A percentile compares a stretch with the other conserved stretches of the same genome.
phyloP scores from a whole-genome alignment of 2,888 invertebrate species.

The Calameuta idolon region DNA sequence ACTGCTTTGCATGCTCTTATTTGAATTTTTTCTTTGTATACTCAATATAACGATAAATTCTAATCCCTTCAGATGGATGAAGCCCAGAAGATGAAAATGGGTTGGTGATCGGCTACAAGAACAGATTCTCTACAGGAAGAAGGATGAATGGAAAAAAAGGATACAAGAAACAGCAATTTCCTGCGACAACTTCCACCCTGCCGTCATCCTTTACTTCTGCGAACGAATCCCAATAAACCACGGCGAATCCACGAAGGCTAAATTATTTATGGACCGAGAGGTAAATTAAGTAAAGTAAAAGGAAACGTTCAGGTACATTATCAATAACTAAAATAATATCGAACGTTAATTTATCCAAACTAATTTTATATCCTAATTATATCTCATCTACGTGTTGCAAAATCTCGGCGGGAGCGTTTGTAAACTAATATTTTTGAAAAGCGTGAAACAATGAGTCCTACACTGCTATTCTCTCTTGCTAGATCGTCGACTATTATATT shows the following conservation, averaged over 20 bases:
- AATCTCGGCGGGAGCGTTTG: not conserved
- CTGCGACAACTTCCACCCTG: not conserved
- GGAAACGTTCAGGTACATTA: not conserved
- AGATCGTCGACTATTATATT: not conserved
- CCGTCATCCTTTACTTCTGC: not conserved
- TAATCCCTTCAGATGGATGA: not conserved
- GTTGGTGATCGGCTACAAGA: not conserved
- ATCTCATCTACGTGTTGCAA: too few species aligned
- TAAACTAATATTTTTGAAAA: not conserved
- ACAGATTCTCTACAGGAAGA: not conserved
- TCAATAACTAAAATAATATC: not conserved
- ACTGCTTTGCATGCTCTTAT: not conserved
- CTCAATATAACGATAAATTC: not conserved
- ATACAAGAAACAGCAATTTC: not conserved
- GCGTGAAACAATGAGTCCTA: not conserved
- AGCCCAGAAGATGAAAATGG: not conserved
- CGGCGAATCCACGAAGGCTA: not conserved
- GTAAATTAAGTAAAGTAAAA: not conserved
- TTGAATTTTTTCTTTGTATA: too few species aligned
- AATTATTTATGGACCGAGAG: not conserved
- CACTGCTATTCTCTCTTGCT: not conserved
- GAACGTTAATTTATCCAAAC: not conserved
- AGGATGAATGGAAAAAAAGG: not conserved
- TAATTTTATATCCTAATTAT: not conserved
- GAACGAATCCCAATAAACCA: not conserved